phyloP scores from a whole-genome alignment of 2,888 invertebrate genomes.

The Dryocosmus kuriphilus region DNA sequence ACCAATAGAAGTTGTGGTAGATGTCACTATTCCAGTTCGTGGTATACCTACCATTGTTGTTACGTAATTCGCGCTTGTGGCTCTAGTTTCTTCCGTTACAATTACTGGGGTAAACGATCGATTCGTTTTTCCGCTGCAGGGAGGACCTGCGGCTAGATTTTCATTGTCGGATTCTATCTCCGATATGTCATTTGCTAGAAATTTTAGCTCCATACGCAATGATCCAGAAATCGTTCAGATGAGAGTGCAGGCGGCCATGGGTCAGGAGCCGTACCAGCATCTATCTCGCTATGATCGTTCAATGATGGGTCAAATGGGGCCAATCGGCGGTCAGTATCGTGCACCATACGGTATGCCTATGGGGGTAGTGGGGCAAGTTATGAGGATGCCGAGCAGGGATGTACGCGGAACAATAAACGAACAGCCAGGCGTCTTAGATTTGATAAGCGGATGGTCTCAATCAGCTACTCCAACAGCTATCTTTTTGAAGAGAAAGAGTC shows the following conservation, averaged over 20 bases:
- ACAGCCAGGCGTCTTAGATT: slow-evolving; percentile 84
- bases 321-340: slow-evolving; percentile 79
- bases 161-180: too few species aligned
- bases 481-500: slow-evolving; percentile 86
- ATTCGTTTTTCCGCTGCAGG: too few species aligned
- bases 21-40: too few species aligned
- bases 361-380: slow-evolving; percentile 79
- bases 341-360: slow-evolving; percentile 78
- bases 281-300: slow-evolving; percentile 87
- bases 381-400: slow-evolving; percentile 77
- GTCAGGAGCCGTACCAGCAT: slow-evolving; percentile 81
- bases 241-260: slow-evolving; percentile 87
- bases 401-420: slow-evolving; percentile 78
- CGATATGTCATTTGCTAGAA: too few species aligned
- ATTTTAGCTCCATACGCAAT: slow-evolving; percentile 91
- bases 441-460: slow-evolving; percentile 87
- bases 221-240: slow-evolving; percentile 99
- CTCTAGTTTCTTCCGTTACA: too few species aligned
- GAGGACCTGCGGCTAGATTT: too few species aligned
- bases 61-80: too few species aligned
- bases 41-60: too few species aligned
- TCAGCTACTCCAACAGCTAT: slow-evolving; percentile 88
- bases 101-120: too few species aligned
- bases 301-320: slow-evolving; percentile 82
- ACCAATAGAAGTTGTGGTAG: too few species aligned